phyloP scores from a whole-genome alignment of 2,797 vertebrate species.

The Liasis olivaceus region DNA sequence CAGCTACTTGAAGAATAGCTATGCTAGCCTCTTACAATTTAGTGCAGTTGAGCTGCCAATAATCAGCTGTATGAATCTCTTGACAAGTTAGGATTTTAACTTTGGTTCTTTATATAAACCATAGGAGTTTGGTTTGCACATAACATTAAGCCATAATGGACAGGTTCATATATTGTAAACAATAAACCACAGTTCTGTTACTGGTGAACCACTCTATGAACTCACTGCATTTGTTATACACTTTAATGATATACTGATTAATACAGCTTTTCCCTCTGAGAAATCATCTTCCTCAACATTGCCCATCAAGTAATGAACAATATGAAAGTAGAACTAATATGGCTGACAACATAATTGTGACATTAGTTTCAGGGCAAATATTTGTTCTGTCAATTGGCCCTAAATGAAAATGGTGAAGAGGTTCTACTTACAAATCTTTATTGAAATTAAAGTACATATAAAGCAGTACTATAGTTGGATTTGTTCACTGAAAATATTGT shows the following conservation, averaged over 20 bases:
- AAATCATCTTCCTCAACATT: neutral
- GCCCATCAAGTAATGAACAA: neutral
- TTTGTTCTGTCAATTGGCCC: neutral
- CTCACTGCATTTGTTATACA: neutral
- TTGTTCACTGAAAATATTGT: neutral
- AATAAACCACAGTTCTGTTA: neutral
- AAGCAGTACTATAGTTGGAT: neutral
- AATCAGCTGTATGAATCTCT: neutral
- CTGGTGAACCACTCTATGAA: neutral
- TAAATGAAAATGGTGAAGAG: neutral
- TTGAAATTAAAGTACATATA: neutral
- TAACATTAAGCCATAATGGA: neutral
- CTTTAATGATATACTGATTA: neutral
- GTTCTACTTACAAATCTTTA: neutral
- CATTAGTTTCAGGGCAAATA: neutral
- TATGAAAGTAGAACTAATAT: neutral
- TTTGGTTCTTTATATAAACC: neutral
- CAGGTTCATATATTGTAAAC: neutral
- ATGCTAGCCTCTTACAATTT: neutral
- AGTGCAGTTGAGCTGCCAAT: neutral
- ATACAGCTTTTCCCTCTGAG: neutral
- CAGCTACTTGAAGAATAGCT: neutral
- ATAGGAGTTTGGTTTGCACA: neutral
- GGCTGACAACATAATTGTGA: neutral
- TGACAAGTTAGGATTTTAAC: neutral